Percentiles rank a stretch among this genome's conserved stretches.
phyloP scores from a whole-genome alignment of 2,113 vertebrate genomes.

The Perca schrenkii region DNA sequence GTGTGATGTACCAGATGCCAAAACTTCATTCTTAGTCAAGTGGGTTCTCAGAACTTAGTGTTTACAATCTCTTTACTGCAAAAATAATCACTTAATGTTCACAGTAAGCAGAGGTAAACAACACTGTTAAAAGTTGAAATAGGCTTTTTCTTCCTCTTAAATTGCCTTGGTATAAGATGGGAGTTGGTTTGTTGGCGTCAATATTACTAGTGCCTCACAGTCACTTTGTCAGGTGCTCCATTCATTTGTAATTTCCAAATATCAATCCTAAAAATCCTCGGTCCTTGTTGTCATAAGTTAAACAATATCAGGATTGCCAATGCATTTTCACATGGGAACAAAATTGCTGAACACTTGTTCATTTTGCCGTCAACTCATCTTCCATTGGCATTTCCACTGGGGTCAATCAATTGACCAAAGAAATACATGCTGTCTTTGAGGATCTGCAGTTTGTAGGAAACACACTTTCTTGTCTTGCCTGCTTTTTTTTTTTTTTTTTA shows the following conservation, averaged over 20 bases:
- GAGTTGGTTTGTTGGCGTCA: neutral
- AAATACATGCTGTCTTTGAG: neutral
- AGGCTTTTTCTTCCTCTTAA: neutral
- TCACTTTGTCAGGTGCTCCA: neutral
- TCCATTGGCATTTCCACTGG: neutral
- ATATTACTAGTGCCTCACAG: neutral
- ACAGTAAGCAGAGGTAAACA: constrained; percentile 11
- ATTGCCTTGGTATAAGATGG: neutral
- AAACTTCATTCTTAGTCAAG: constrained; percentile 13
- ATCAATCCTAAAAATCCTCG: neutral
- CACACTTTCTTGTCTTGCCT: too few relatives aligned
- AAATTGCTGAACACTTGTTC: neutral
- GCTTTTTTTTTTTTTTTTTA: too few relatives aligned
- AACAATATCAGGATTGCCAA: neutral
- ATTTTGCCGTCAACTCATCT: neutral
- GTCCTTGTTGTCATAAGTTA: neutral
- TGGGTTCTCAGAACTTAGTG: constrained; percentile 1
- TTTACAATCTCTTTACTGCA: neutral
- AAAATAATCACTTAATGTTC: constrained; percentile 5
- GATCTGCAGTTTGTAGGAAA: neutral
- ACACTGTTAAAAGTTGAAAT: neutral
- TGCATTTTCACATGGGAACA: neutral
- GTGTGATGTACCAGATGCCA: constrained; percentile 3
- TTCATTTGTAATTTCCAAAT: neutral
- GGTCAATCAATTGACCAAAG: neutral